Base-by-base conservation (phyloP, 2,113 vertebrate genomes). In the Axis porcinus region DNA sequence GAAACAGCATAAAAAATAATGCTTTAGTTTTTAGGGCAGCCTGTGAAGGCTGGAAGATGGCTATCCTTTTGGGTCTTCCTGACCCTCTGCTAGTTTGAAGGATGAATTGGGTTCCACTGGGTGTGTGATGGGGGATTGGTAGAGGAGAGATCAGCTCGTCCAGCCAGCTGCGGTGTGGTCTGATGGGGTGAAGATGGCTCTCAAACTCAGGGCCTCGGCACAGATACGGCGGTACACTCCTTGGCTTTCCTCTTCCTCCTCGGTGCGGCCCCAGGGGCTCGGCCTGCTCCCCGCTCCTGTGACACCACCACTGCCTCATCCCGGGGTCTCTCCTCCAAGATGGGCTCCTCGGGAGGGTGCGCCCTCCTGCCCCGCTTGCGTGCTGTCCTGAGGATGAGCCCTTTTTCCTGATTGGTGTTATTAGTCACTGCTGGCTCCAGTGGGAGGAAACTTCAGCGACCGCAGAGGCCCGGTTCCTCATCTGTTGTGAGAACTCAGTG, bases 321-420 rank as follows among this genome's bases (percentile, higher is more conserved):
- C n/a, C 47, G 36, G 33, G 45, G 17, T 36, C 3, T 82, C 70
- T 86, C 58, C 19, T 84, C 16, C 16, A 12, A 93, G 19, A 6
- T 15, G 67, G 50, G 9, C 21, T 76, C n/a, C 15, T 21, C 1
- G 19, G 87, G 67, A 67, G 3, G 67, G 12, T 2, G 2, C 2
- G 1, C 10, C 6, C 11, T 17, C 10, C 23, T 19, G 2, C 5
- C 7, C 67, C 13, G 15, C 27, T 16, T 40, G 23, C 2, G 0
- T 2, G 0, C 57, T 28, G 19, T 17, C 40, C 28, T 60, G 40
- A 83, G 92, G 17, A 52, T 8, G n/a, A 57, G 0, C 43, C 43
- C 43, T 76, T 50, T 84, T 67, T 67, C 3, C n/a, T 40, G 50
- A 5, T 52, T 15, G 21, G 19, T 86, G 92, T 82, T 87, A 33